These are phyloP conservation scores for Peromyscus eremicus DNA, from an alignment of 2,797 vertebrate species.

Conservation along the genomic window DNA sequence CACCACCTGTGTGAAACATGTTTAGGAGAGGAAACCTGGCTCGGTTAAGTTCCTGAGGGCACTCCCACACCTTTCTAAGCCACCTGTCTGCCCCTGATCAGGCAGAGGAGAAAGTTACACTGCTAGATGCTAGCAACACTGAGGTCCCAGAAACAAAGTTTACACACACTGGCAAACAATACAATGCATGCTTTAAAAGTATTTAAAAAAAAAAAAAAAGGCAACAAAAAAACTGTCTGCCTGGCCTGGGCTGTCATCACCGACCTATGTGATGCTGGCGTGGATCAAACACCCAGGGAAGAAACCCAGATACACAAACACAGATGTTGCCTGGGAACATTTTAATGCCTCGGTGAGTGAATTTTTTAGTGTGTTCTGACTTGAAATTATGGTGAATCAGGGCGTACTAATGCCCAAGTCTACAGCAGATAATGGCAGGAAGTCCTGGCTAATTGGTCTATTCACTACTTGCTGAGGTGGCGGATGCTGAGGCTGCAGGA, in stretches of 20 bases:
- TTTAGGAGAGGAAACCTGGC: rapidly evolving
- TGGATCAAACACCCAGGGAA: not conserved
- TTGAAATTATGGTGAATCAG: conserved; percentile 59
- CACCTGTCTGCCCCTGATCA: not conserved
- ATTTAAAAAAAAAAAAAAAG: not conserved
- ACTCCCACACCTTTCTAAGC: not conserved
- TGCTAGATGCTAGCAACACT: not conserved
- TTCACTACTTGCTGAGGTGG: conserved; percentile 83
- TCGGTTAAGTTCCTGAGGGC: not conserved
- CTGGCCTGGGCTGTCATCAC: rapidly evolving
- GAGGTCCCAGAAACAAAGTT: not conserved
- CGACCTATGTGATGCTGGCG: not conserved
- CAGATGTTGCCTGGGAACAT: not conserved
- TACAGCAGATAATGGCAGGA: conserved; percentile 81
- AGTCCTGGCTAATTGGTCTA: conserved; percentile 79
- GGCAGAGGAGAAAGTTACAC: not conserved
- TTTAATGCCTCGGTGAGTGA: conserved; percentile 35
- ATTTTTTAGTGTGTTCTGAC: conserved; percentile 58
- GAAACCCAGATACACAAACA: not conserved
- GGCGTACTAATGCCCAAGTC: conserved; percentile 66
- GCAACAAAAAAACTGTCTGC: not conserved
- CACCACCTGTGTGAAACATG: rapidly evolving
- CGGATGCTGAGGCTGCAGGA: conserved; percentile 58
- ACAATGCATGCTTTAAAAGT: not conserved
- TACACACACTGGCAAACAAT: not conserved